Conservation (phyloP, 2,113 vertebrate genomes). For the Sphyrna mokarran region DNA sequence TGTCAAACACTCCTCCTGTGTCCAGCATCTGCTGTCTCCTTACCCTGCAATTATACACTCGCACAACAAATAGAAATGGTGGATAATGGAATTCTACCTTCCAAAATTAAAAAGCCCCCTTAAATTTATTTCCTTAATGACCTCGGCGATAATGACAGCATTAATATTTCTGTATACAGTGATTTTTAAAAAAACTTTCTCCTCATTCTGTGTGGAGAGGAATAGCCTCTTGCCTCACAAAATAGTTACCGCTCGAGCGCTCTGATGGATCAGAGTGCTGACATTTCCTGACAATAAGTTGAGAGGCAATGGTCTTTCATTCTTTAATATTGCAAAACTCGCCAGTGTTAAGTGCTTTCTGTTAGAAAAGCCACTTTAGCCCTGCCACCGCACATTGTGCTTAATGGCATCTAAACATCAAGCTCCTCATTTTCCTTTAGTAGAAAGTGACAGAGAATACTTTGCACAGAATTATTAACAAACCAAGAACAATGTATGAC, state of each 20-base stretch:
- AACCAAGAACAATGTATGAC: background rate
- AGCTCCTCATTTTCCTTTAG: background rate
- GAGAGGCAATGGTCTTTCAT: background rate
- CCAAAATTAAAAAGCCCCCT: background rate
- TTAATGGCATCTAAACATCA: background rate
- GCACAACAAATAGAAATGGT: background rate
- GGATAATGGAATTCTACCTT: background rate
- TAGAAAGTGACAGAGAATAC: background rate
- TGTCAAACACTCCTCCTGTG: background rate
- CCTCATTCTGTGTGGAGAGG: background rate
- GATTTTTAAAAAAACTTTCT: background rate
- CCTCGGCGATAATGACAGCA: background rate
- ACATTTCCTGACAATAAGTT: background rate
- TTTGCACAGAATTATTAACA: background rate
- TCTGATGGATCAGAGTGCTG: background rate
- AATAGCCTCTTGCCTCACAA: background rate
- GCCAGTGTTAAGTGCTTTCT: background rate
- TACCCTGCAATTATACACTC: background rate
- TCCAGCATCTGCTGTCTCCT: background rate
- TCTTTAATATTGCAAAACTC: slow-evolving; percentile 7
- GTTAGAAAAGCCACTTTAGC: background rate
- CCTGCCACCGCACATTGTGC: background rate
- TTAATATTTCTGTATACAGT: background rate
- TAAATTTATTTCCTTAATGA: background rate
- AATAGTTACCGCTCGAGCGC: background rate